These are phyloP conservation scores for Campoletis raptor DNA, from an alignment of 2,888 invertebrate genomes.

Conservation along the genomic window DNA sequence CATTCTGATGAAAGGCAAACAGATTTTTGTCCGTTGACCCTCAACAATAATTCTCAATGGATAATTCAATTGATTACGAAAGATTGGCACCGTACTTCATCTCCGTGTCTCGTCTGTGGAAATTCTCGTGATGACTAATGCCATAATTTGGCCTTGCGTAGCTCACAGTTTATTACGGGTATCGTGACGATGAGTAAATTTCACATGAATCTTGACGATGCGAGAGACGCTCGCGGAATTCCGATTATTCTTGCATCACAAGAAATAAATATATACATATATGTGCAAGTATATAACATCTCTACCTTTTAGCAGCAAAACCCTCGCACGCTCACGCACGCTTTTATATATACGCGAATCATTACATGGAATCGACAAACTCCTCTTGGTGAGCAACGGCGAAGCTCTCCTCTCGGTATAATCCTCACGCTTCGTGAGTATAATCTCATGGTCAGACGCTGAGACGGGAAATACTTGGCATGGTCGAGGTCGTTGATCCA, in stretches of 20 bases:
- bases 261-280: slow-evolving; percentile 16
- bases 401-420: slow-evolving; percentile 64
- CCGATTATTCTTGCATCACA: slow-evolving; percentile 65
- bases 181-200: slow-evolving; percentile 66
- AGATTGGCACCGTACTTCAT: slow-evolving; percentile 22
- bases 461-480: slow-evolving; percentile 71
- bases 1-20: not conserved
- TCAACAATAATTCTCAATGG: slow-evolving; percentile 32
- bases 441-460: slow-evolving; percentile 68
- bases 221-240: slow-evolving; percentile 63
- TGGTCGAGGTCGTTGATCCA: slow-evolving; percentile 81
- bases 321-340: slow-evolving; percentile 67
- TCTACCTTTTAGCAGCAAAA: slow-evolving; percentile 39
- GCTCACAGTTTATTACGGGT: slow-evolving; percentile 52
- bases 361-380: slow-evolving; percentile 70
- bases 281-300: slow-evolving; percentile 15
- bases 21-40: slow-evolving; percentile 45
- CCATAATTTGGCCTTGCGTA: slow-evolving; percentile 42
- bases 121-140: slow-evolving; percentile 60
- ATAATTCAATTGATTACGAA: slow-evolving; percentile 48
- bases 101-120: slow-evolving; percentile 36
- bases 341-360: slow-evolving; percentile 66
- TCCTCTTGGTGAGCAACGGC: slow-evolving; percentile 70
- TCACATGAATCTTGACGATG: slow-evolving; percentile 63
- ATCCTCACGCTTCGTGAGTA: slow-evolving; percentile 70